phyloP scores from a whole-genome alignment of 2,113 vertebrate species.

The Solenodon paradoxus region DNA sequence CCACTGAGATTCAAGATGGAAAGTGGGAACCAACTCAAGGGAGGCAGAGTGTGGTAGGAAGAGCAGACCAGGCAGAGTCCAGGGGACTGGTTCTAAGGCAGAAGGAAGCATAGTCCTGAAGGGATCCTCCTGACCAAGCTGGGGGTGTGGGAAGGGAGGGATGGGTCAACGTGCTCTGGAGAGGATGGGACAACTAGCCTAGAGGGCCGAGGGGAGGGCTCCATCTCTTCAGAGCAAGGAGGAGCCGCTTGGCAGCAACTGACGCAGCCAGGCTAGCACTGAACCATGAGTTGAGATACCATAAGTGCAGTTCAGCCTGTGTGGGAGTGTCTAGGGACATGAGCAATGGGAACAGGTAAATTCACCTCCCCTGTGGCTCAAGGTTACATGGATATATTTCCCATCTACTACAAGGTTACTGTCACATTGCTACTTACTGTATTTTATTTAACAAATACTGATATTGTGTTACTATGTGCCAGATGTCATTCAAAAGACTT shows the following conservation, averaged over 20 bases:
- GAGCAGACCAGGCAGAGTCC: not conserved
- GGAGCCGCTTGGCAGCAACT: not conserved
- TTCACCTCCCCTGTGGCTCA: not conserved
- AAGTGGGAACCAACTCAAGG: not conserved
- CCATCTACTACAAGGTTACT: not conserved
- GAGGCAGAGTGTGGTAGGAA: not conserved
- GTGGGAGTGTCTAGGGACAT: not conserved
- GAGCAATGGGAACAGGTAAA: not conserved
- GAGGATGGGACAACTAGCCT: not conserved
- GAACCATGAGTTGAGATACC: not conserved
- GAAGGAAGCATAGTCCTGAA: not conserved
- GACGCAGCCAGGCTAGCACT: not conserved
- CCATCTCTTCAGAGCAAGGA: not conserved
- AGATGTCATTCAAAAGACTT: not conserved
- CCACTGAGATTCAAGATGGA: not conserved
- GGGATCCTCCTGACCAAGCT: not conserved
- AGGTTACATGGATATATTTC: not conserved
- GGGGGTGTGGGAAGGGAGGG: no score
- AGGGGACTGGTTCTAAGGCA: not conserved
- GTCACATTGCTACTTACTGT: accelerated
- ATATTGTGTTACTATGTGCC: not conserved
- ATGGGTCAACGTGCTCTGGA: not conserved
- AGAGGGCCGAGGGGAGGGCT: no score
- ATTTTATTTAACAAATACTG: not conserved
- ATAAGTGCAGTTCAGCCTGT: not conserved